Conservation (phyloP, 2,113 vertebrate genomes). For the Trinectes maculatus region DNA sequence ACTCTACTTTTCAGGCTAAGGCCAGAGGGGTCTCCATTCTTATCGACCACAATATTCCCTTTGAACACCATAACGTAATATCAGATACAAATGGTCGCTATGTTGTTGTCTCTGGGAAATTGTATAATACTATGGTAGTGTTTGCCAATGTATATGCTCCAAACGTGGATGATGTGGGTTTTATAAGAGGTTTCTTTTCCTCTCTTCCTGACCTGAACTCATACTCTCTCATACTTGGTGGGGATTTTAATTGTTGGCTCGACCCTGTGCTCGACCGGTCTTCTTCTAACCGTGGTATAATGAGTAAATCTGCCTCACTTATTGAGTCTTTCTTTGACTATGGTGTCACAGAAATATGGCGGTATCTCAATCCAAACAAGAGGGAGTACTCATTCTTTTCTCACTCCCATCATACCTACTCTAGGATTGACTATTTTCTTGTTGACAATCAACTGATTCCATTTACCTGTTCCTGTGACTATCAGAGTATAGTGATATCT, state of each 20-base stretch:
- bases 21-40: not conserved
- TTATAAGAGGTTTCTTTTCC: not conserved
- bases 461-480: not conserved
- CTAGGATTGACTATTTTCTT: not conserved
- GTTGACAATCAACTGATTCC: not conserved
- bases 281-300: not conserved
- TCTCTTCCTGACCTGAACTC: not conserved
- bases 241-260: not conserved
- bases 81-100: not conserved
- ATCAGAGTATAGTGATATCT: not conserved
- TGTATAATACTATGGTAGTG: not conserved
- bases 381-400: not conserved
- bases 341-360: not conserved
- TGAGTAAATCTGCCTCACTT: not conserved
- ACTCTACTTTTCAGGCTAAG: not conserved
- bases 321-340: not conserved
- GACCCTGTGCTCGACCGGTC: not conserved
- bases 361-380: not conserved
- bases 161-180: not conserved
- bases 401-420: not conserved
- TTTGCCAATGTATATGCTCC: not conserved
- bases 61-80: not conserved
- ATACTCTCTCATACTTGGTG: not conserved
- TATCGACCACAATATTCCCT: not conserved
- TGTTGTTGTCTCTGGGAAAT: not conserved